Base-by-base conservation (phyloP, 2,797 vertebrate genomes). In the Leptoclinus maculatus region DNA sequence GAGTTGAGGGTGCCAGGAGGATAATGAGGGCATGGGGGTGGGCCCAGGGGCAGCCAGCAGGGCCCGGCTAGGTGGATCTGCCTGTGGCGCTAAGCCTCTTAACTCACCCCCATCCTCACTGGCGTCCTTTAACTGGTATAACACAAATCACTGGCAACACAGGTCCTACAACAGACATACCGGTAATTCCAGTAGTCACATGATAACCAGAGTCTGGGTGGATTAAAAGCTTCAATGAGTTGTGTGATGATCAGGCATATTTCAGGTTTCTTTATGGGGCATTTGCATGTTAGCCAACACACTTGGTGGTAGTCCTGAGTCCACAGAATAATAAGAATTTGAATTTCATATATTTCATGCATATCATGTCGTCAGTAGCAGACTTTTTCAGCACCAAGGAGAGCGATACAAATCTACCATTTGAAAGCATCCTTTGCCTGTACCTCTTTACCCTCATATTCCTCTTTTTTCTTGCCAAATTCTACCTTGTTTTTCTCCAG, bases 1-100 rank as follows among this genome's bases (percentile, higher is more conserved):
- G 88, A 88, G 86, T 79, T 66, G 78, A 82, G 82, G 80, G 79
- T 88, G 85, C 90, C 84, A 73, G 78, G 74, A 81, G 87, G 83
- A 90, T 92, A 94, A 94, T 94, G 92, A 91, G 90, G 84, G 80
- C 88, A 90, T 82, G 64, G 73, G 73, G 89, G 67, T 85, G 80
- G 83, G 78, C 86, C 79, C 80, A 66, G 84, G 84, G 84, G 89
- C 78, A 82, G 78, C 83, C 84, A 83, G 74, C 78, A 80, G 74
- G 82, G 81, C 80, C 87, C 89, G 84, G 89, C 84, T 90, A 90
- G 88, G 87, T 92, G 92, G 83, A 87, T 86, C 84, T 78, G 70
- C 71, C 79, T 83, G 81, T 82, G 84, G 79, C 72, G 84, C 77
- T 90, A 89, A 93, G 85, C 89, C 86, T 91, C 86, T 91, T 92